Percentiles rank a stretch among this genome's conserved stretches.
These are phyloP conservation scores for Dasysyrphus tricinctus DNA, from an alignment of 2,888 invertebrate species.

Conservation along the genomic window DNA sequence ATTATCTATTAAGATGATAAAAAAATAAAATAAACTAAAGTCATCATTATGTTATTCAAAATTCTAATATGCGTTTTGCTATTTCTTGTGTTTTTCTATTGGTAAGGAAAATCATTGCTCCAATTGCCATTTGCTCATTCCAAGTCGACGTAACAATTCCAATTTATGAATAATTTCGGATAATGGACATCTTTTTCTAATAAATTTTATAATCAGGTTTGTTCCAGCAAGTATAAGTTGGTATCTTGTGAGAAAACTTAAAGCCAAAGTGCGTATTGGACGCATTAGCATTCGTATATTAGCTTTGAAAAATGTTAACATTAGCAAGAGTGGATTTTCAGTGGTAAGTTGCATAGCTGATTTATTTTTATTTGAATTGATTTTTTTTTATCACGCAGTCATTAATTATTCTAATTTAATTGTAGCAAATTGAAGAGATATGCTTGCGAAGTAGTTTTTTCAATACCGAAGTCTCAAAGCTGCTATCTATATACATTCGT, in stretches of 20 bases:
- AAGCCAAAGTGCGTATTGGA: slow-evolving; percentile 91
- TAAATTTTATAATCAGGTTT: slow-evolving; percentile 85
- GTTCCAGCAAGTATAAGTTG: slow-evolving; percentile 91
- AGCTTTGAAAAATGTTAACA: slow-evolving; percentile 91
- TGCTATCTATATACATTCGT: slow-evolving; percentile 91
- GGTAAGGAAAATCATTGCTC: slow-evolving; percentile 77
- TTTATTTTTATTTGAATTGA: slow-evolving; percentile 74
- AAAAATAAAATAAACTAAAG: neutral
- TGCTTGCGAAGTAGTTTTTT: slow-evolving; percentile 94
- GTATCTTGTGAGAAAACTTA: slow-evolving; percentile 91
- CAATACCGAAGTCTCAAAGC: slow-evolving; percentile 93
- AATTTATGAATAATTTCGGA: slow-evolving; percentile 33
- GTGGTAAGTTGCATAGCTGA: slow-evolving; percentile 85
- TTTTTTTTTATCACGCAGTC: slow-evolving; percentile 32
- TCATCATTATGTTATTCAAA: slow-evolving; percentile 79
- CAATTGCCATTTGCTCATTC: neutral
- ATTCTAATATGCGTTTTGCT: slow-evolving; percentile 78
- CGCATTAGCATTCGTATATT: slow-evolving; percentile 91
- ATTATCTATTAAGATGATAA: neutral
- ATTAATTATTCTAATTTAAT: slow-evolving; percentile 51
- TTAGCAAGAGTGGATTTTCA: slow-evolving; percentile 91
- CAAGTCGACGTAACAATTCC: slow-evolving; percentile 35
- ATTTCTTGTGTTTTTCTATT: slow-evolving; percentile 80
- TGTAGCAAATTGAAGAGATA: slow-evolving; percentile 92
- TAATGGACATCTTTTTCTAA: neutral